Evolutionary conservation across 2,888 invertebrate species (phyloP).

Genomic region (Chamaedrilus cognettii): DNA sequence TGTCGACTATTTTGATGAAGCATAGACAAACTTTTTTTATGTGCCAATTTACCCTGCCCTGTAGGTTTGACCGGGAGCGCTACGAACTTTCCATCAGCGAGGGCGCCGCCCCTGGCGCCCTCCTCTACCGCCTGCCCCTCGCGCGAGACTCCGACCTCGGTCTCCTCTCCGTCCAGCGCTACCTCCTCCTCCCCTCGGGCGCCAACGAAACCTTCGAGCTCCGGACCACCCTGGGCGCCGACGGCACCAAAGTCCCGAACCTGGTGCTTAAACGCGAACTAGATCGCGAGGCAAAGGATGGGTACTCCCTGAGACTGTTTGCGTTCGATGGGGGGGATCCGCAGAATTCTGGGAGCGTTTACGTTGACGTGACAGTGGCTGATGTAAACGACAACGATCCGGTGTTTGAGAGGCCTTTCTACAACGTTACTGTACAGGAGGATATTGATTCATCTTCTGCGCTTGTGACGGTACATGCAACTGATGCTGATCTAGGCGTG

Average conservation of each 20-base stretch:
- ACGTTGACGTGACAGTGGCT: slow-evolving; percentile 43
- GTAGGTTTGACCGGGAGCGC: not conserved
- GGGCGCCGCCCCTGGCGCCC: not conserved
- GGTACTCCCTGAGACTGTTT: slow-evolving; percentile 43
- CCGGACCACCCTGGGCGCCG: not conserved
- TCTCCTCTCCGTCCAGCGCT: not conserved
- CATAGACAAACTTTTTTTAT: no score
- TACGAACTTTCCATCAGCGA: not conserved
- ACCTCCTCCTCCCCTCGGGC: slow-evolving; percentile 1
- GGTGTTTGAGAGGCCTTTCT: slow-evolving; percentile 39
- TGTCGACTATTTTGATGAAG: no score
- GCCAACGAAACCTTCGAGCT: not conserved
- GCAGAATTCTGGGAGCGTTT: slow-evolving; percentile 41
- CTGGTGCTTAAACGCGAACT: slow-evolving; percentile 33
- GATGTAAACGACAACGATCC: slow-evolving; percentile 54
- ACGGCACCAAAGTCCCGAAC: slow-evolving; percentile 51
- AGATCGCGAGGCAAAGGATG: slow-evolving; percentile 45
- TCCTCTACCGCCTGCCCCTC: not conserved
- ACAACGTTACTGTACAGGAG: slow-evolving; percentile 42
- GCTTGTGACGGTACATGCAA: slow-evolving; percentile 4
- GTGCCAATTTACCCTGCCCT: no score
- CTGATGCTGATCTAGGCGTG: slow-evolving; percentile 13
- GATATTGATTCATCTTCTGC: slow-evolving; percentile 35
- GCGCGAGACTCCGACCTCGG: slow-evolving; percentile 8
- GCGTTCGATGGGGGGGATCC: slow-evolving; percentile 50